Evolutionary conservation across 2,113 vertebrate genomes (phyloP), one percentile per base, ranked within the genome.

Genomic region (Argyrosomus japonicus): DNA sequence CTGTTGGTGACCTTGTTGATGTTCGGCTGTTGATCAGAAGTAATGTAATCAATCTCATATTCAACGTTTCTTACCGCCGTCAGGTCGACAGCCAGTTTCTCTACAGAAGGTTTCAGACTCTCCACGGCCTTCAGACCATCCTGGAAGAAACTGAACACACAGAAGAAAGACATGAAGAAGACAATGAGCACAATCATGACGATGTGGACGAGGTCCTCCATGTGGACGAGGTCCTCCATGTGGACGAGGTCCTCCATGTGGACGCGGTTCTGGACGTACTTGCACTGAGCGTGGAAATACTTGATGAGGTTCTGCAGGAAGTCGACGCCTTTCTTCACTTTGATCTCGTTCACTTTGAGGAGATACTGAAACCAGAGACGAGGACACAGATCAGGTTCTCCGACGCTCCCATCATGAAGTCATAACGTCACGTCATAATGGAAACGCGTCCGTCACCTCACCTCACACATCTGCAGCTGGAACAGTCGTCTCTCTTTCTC

Each of bases 401-500:
- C 15, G 17, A 50, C 5, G 13, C 15, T 48, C 47, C 47, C 13
- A 3, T 15, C 32, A 32, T 32, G 32, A 32, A 40, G 36, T 40
- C 36, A 40, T 8, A 9, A 9, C 36, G 36, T 40, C 36, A 40
- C 8, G 8, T 40, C 7, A 7, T 36, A 8, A 40, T 1, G 7
- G 36, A 8, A 8, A 40, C 36, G 36, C 1, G 36, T 9, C 1
- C 7, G 48, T 17, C 14, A 5, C 11, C 87, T 93, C 76, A 98
- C 97, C 97, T 99, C 98, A 68, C 98, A 99, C 97, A 98, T 99
- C 92, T 99, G 97, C 43, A 99, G 94, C 94, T 99, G 98, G 92
- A 99, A 99, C 77, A 96, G 90, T 0, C 95, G 93, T 21, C 98
- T 90, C 81, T 99, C 98, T 89, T 98, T 99, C 86, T 99, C 98